Percentiles rank a stretch among this genome's conserved stretches.
These are phyloP conservation scores for Syritta pipiens DNA, from an alignment of 2,888 invertebrate species.

Conservation along the genomic window DNA sequence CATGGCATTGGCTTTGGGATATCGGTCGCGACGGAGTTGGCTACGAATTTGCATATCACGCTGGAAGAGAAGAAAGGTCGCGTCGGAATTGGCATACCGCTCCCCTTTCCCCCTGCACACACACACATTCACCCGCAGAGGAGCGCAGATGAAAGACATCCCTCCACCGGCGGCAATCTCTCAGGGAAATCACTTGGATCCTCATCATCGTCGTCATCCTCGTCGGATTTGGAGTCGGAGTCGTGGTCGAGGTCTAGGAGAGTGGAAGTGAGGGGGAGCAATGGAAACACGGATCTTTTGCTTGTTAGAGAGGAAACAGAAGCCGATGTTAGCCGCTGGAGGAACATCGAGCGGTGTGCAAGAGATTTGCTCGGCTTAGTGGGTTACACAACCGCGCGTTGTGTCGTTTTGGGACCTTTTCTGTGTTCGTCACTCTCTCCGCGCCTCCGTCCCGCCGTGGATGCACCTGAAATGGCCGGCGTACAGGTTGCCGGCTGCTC, in stretches of 20 bases:
- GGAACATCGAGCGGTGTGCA: constrained; percentile 65
- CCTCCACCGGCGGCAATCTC: constrained; percentile 63
- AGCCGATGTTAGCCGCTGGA: constrained; percentile 63
- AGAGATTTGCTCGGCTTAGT: constrained; percentile 67
- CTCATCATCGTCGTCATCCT: constrained; percentile 46
- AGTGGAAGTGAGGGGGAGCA: constrained; percentile 33
- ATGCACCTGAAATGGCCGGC: constrained; percentile 53
- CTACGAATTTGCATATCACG: constrained; percentile 63
- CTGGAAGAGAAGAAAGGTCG: constrained; percentile 64
- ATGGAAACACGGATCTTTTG: constrained; percentile 62
- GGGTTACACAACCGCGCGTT: constrained; percentile 55
- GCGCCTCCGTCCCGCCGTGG: constrained; percentile 10
- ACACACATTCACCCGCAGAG: constrained; percentile 40
- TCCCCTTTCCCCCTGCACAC: constrained; percentile 32
- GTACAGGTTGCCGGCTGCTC: constrained; percentile 51
- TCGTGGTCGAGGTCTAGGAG: constrained; percentile 8
- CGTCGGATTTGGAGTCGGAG: constrained; percentile 15
- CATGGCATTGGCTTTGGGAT: constrained; percentile 40
- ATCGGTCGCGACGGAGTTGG: constrained; percentile 30
- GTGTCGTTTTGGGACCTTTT: constrained; percentile 33
- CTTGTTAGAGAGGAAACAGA: constrained; percentile 68
- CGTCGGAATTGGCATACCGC: constrained; percentile 64
- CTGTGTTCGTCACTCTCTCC: background rate
- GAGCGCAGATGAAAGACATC: constrained; percentile 57
- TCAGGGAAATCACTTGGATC: constrained; percentile 69